Percentiles rank a stretch among this genome's conserved stretches.
These are phyloP conservation scores for Coptotermes formosanus DNA, from an alignment of 1,140 invertebrate genomes.

Conservation along the genomic window DNA sequence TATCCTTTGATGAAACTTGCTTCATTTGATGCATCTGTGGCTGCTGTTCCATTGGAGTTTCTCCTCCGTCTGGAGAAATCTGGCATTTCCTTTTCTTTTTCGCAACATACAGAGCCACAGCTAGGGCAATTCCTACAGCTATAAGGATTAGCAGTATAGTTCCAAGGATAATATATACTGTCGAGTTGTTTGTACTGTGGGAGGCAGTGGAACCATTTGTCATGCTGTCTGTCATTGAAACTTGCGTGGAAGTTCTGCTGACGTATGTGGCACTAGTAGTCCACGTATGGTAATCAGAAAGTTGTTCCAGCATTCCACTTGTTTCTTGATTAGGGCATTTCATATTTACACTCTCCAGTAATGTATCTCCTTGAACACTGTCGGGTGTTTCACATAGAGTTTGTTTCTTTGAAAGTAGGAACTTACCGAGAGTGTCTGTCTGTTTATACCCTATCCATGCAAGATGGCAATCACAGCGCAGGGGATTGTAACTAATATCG, in stretches of 20 bases:
- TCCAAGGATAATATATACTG: neutral
- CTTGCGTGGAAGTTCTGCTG: neutral
- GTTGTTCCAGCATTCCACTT: neutral
- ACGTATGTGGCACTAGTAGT: neutral
- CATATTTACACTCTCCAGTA: neutral
- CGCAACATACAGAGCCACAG: neutral
- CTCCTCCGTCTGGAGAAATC: neutral
- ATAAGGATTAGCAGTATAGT: neutral
- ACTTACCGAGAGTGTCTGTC: neutral
- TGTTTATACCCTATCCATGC: slow-evolving; percentile 11
- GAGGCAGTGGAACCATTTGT: neutral
- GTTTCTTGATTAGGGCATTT: neutral
- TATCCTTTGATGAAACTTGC: slow-evolving; percentile 10
- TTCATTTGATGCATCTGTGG: neutral
- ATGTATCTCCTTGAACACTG: neutral
- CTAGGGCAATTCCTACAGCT: neutral
- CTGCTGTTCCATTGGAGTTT: slow-evolving; percentile 17
- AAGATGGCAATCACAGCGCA: slow-evolving; percentile 25
- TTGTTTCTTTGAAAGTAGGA: neutral
- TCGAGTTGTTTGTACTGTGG: neutral
- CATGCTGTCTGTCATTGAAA: neutral
- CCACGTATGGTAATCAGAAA: neutral
- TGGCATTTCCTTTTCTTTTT: slow-evolving; percentile 6
- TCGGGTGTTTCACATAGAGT: neutral
- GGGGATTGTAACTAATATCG: slow-evolving; percentile 27